These are phyloP conservation scores for Morpho achilles DNA, from an alignment of 2,888 invertebrate genomes.

Conservation along the genomic window DNA sequence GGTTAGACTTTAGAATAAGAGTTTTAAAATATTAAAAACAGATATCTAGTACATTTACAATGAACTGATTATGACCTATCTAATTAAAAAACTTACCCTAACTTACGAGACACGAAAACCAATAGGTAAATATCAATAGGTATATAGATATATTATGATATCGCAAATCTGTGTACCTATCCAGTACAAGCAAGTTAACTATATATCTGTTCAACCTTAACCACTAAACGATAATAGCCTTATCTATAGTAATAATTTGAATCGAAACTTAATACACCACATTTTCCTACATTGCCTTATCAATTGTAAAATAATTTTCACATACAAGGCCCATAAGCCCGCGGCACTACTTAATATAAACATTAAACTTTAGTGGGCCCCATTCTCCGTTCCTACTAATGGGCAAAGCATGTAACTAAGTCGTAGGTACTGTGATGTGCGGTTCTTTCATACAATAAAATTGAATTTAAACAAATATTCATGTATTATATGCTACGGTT, in stretches of 20 bases:
- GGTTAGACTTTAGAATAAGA: no score
- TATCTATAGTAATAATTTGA: slow-evolving; percentile 23
- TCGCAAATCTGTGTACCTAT: no score
- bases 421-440: slow-evolving; percentile 42
- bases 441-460: slow-evolving; percentile 49
- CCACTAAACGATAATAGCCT: slow-evolving; percentile 19
- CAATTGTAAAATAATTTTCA: slow-evolving; percentile 34
- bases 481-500: slow-evolving; percentile 11
- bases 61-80: no score
- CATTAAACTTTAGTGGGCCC: slow-evolving; percentile 63
- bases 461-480: slow-evolving; percentile 29
- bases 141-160: no score
- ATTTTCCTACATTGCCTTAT: slow-evolving; percentile 24
- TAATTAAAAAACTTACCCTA: no score
- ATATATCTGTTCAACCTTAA: slow-evolving; percentile 12
- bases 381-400: slow-evolving; percentile 61
- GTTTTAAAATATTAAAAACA: no score
- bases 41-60: no score
- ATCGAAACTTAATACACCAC: slow-evolving; percentile 16
- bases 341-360: slow-evolving; percentile 53
- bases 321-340: slow-evolving; percentile 29
- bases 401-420: slow-evolving; percentile 72
- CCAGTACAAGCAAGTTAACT: not conserved
- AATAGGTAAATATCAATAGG: no score
- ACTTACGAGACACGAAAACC: no score